A percentile compares a stretch with the other conserved stretches of the same genome.
Evolutionary conservation across 2,888 invertebrate genomes (phyloP).

Genomic region (Drosophila eohydei): DNA sequence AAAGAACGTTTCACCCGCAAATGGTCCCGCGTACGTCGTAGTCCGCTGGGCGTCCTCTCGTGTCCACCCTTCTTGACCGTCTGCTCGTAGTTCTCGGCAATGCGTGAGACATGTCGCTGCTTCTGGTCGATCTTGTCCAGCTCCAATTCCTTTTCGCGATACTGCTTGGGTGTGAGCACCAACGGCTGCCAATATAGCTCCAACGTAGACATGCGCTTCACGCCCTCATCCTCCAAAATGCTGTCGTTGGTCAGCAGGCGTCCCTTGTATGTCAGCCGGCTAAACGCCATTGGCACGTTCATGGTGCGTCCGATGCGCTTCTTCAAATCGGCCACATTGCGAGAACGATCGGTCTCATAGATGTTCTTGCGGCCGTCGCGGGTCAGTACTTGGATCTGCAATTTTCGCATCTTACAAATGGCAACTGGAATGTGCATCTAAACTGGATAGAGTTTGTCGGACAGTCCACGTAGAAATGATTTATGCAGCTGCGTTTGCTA

Average conservation of each 20-base stretch:
- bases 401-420: slow-evolving; percentile 40
- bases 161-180: slow-evolving; percentile 54
- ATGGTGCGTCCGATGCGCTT: slow-evolving; percentile 50
- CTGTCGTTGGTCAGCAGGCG: slow-evolving; percentile 48
- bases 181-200: slow-evolving; percentile 59
- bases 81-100: slow-evolving; percentile 39
- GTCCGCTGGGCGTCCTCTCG: neutral
- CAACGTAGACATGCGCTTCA: slow-evolving; percentile 57
- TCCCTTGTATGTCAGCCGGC: slow-evolving; percentile 57
- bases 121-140: slow-evolving; percentile 49
- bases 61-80: slow-evolving; percentile 17
- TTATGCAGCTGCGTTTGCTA: neutral
- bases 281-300: slow-evolving; percentile 68
- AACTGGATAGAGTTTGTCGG: slow-evolving; percentile 1
- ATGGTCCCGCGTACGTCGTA: neutral
- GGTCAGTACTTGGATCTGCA: slow-evolving; percentile 58
- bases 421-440: slow-evolving; percentile 3
- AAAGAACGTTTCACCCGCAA: slow-evolving; percentile 6
- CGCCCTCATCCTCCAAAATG: slow-evolving; percentile 55
- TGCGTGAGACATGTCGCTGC: slow-evolving; percentile 30
- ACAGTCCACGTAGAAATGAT: slow-evolving; percentile 11
- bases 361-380: slow-evolving; percentile 58
- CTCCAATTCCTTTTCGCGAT: slow-evolving; percentile 57
- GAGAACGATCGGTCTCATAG: slow-evolving; percentile 57
- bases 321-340: slow-evolving; percentile 58